phyloP scores from a whole-genome alignment of 2,888 invertebrate species.

The Trilocha varians region DNA sequence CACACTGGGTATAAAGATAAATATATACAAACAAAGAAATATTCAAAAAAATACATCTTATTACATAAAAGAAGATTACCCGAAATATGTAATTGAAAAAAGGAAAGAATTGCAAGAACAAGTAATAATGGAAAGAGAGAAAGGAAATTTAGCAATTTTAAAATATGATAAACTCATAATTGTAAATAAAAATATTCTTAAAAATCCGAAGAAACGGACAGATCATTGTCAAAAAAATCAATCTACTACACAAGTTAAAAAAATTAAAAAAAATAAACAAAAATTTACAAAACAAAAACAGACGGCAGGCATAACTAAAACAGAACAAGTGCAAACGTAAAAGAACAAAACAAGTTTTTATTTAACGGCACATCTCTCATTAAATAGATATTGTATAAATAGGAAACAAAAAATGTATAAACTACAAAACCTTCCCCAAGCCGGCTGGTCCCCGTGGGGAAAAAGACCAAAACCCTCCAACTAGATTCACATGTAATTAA shows the following conservation, averaged over 20 bases:
- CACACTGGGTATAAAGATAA: conserved; percentile 10
- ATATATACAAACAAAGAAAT: conserved; percentile 8
- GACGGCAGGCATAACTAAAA: not conserved
- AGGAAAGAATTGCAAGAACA: conserved; percentile 8
- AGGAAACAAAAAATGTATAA: not conserved
- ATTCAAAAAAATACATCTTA: conserved; percentile 6
- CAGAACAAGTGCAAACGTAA: not conserved
- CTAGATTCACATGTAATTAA: too few species aligned
- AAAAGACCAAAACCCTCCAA: too few species aligned
- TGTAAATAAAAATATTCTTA: too few species aligned
- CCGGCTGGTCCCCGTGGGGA: too few species aligned
- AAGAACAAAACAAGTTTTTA: not conserved
- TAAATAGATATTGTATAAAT: not conserved
- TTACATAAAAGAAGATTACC: conserved; percentile 14
- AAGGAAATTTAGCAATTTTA: not conserved
- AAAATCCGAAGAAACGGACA: not conserved
- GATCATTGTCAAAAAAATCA: not conserved
- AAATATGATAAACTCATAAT: conserved; percentile 6
- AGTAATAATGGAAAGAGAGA: not conserved
- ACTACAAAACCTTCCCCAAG: too few species aligned
- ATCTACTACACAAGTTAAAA: not conserved
- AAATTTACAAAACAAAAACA: too few species aligned
- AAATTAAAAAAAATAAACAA: too few species aligned
- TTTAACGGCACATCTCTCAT: not conserved
- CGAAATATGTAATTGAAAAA: conserved; percentile 11